Evolutionary conservation across 2,113 vertebrate genomes (phyloP), one percentile per base, ranked within the genome.

Genomic region (Podiceps cristatus): DNA sequence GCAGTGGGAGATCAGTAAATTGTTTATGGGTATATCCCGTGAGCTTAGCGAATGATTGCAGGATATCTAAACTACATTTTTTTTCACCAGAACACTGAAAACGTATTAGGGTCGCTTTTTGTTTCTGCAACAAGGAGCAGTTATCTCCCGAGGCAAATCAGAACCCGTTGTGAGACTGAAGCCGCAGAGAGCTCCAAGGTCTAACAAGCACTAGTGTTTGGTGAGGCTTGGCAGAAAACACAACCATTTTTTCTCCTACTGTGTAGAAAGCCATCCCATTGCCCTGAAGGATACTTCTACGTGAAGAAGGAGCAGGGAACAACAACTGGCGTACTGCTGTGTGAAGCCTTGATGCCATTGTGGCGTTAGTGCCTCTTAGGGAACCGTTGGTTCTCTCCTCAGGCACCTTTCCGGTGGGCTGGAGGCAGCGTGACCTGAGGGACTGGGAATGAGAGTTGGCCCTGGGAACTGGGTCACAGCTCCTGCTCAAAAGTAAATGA

Each of bases 401-500:
- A 6, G 24, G 17, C 42, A 24, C 29, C 49, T 64, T 83, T 56
- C 47, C 0, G 0, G 7, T 52, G 75, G 60, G 25, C 27, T 88
- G 80, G 44, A 74, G 80, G 68, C 69, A 53, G 19, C 4, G 1
- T 59, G 81, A 87, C 18, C 60, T 72, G 40, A 56, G 58, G 29
- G 37, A 35, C 2, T 52, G 64, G 52, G 49, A 84, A 56, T 20
- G 40, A 86, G 64, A 88, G 18, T 37, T 80, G 62, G 47, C 29
- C 40, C 52, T 90, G 72, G 60, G 67, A 90, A 76, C 56, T 68
- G 58, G 25, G 69, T 47, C 8, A 1, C 18, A 53, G 50, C 27
- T 91, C 31, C 67, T 92, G 64, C 82, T 91, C 60, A 66, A 49
- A 91, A 74, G 52, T 67, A 72, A 87, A 81, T 31, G 2, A 83